These are phyloP conservation scores for Turritopsis rubra DNA, from an alignment of 30 jellyfish, hydroid and myxozoan genomes.

Conservation along the genomic window DNA sequence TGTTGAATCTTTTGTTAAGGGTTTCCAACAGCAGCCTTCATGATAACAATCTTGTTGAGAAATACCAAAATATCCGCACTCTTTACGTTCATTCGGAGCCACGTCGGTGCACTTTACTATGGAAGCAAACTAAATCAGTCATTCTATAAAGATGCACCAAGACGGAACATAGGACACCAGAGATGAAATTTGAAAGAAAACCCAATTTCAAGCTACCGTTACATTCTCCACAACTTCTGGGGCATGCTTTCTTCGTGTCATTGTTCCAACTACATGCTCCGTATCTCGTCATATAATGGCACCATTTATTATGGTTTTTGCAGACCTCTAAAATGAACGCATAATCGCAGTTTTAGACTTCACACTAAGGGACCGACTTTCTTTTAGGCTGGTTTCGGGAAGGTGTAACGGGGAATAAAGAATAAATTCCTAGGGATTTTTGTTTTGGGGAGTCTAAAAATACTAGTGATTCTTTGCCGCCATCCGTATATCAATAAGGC, in stretches of 20 bases:
- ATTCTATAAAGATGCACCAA: no score
- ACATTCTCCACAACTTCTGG: conserved; percentile 19
- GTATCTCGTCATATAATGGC: conserved; percentile 14
- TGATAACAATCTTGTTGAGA: neutral
- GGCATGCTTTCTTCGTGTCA: conserved; percentile 15
- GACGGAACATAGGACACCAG: no score
- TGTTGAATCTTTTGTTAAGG: neutral
- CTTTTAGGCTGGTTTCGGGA: no score
- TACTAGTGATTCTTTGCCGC: no score
- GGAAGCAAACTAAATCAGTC: neutral
- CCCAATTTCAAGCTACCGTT: neutral
- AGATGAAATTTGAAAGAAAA: neutral
- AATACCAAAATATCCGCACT: conserved; percentile 12
- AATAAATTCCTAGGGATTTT: no score
- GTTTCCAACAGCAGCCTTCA: conserved; percentile 14
- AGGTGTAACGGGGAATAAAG: no score
- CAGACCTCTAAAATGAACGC: conserved; percentile 8
- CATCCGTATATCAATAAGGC: no score
- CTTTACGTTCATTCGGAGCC: neutral
- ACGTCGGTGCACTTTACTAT: neutral
- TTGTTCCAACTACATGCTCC: conserved; percentile 24
- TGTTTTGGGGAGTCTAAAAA: no score
- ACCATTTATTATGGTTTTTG: neutral
- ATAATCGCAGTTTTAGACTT: no score
- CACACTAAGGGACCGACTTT: no score